phyloP scores from a whole-genome alignment of 1,140 invertebrate species.

The Chironomus tepperi region DNA sequence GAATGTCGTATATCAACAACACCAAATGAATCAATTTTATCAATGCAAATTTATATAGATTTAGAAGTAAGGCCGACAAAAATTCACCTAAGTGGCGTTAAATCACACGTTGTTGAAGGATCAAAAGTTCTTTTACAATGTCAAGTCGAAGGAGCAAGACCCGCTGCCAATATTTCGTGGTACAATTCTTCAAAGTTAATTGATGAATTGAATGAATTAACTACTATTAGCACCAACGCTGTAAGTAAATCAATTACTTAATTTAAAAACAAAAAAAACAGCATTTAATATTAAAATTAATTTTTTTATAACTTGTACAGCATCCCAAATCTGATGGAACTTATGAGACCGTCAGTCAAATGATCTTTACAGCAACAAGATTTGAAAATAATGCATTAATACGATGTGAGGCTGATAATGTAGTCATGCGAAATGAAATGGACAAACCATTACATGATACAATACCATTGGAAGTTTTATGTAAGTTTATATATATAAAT shows the following conservation, averaged over 20 bases:
- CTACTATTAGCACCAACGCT: slow-evolving; percentile 31
- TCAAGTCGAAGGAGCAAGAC: slow-evolving; percentile 63
- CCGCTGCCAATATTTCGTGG: slow-evolving; percentile 75
- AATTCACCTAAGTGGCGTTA: slow-evolving; percentile 61
- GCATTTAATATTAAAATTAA: background rate
- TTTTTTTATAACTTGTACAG: slow-evolving; percentile 41
- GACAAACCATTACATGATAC: slow-evolving; percentile 61
- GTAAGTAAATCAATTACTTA: slow-evolving; percentile 33
- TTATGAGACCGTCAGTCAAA: slow-evolving; percentile 62
- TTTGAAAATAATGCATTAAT: slow-evolving; percentile 73
- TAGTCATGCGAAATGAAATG: slow-evolving; percentile 59
- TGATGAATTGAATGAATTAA: slow-evolving; percentile 27
- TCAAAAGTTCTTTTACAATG: slow-evolving; percentile 68
- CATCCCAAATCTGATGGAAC: slow-evolving; percentile 52
- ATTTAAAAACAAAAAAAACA: too few species aligned
- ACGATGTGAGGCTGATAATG: slow-evolving; percentile 70
- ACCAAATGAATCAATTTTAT: slow-evolving; percentile 54
- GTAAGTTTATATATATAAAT: slow-evolving; percentile 50
- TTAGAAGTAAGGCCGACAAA: slow-evolving; percentile 71
- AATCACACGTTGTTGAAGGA: slow-evolving; percentile 65
- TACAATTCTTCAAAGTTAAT: slow-evolving; percentile 64
- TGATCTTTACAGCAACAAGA: slow-evolving; percentile 67
- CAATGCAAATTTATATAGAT: slow-evolving; percentile 58
- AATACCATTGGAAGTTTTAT: slow-evolving; percentile 66
- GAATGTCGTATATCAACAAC: slow-evolving; percentile 68